phyloP scores from a whole-genome alignment of 1,140 invertebrate genomes.

The Brachionus rubens region DNA sequence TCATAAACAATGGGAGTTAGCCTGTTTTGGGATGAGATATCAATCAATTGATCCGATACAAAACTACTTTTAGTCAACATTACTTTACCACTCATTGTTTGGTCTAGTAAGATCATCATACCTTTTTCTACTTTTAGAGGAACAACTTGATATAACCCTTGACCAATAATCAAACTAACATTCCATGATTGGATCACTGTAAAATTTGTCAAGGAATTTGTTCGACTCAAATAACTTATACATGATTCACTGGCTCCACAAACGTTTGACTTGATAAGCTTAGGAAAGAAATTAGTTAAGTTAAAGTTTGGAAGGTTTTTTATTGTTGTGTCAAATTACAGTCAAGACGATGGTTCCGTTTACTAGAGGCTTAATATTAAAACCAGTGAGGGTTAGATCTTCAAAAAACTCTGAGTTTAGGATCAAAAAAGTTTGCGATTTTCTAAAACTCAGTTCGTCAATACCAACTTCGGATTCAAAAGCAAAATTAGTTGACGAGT shows the following conservation, averaged over 20 bases:
- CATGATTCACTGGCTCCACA: background rate
- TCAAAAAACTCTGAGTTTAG: no score
- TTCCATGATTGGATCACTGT: background rate
- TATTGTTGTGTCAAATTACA: no score
- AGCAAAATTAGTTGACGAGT: no score
- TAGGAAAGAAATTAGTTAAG: background rate
- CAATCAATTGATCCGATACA: background rate
- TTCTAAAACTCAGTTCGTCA: no score
- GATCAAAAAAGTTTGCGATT: no score
- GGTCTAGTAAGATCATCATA: background rate
- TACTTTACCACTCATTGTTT: background rate
- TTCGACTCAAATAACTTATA: background rate
- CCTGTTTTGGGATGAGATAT: background rate
- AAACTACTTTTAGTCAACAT: background rate
- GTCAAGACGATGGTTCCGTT: no score
- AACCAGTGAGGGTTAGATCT: no score
- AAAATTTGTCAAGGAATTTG: background rate
- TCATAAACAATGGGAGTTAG: background rate
- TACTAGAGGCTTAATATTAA: no score
- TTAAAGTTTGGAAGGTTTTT: no score
- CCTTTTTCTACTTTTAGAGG: background rate
- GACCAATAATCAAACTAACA: background rate
- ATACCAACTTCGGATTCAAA: no score
- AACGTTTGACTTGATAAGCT: background rate
- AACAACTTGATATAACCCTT: background rate